phyloP scores from a whole-genome alignment of 2,797 vertebrate genomes.

The Salmo trutta region DNA sequence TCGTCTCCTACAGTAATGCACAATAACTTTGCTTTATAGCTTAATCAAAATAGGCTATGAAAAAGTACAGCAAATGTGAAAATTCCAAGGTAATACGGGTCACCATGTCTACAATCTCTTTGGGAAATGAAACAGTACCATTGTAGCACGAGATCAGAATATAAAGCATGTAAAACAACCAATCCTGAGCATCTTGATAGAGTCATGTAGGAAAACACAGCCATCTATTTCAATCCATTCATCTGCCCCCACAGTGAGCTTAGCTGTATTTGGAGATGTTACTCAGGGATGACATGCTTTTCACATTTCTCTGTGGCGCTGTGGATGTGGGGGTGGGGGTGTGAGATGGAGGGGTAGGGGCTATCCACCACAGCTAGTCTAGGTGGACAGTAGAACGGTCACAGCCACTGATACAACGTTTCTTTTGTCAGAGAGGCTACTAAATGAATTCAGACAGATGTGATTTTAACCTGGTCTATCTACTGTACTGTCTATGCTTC shows the following conservation, averaged over 20 bases:
- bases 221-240: conserved; percentile 7
- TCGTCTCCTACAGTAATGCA: too few species aligned
- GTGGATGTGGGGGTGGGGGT: conserved; percentile 10
- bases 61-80: neutral
- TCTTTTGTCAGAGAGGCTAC: conserved; percentile 2
- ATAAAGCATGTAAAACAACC: neutral
- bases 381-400: conserved; percentile 17
- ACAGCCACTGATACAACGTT: neutral
- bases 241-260: conserved; percentile 35
- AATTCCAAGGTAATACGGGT: neutral
- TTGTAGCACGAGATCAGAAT: neutral
- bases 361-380: too few species aligned
- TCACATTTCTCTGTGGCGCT: conserved; percentile 48
- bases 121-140: neutral
- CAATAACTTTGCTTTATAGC: neutral
- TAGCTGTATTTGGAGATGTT: conserved; percentile 49
- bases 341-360: neutral
- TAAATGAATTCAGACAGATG: conserved; percentile 42
- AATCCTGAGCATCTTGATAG: neutral
- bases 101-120: neutral
- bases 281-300: conserved; percentile 51
- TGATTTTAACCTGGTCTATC: conserved; percentile 31
- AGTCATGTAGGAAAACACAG: neutral
- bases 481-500: conserved; percentile 43
- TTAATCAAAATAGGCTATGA: neutral